These are phyloP conservation scores for Drosophila monieri DNA, from an alignment of 2,888 invertebrate species.

Conservation along the genomic window DNA sequence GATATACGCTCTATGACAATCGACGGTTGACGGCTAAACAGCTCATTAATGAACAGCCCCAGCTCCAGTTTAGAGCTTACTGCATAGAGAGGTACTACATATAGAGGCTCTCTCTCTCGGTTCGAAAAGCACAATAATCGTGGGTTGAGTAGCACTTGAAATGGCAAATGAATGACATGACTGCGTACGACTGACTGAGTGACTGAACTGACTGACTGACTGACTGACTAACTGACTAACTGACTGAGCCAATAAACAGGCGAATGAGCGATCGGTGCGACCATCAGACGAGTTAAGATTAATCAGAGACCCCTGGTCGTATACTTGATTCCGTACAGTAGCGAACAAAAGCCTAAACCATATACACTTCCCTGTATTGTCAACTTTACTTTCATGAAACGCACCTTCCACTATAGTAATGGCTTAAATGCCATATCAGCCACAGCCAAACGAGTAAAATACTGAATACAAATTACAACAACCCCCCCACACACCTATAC, in stretches of 20 bases:
- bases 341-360: constrained; percentile 29
- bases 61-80: constrained; percentile 69
- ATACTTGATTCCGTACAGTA: constrained; percentile 56
- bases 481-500: constrained; percentile 18
- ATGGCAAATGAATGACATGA: constrained; percentile 76
- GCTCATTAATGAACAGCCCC: constrained; percentile 69
- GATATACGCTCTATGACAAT: constrained; percentile 48
- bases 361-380: background rate
- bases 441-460: constrained; percentile 49
- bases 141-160: constrained; percentile 72
- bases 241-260: constrained; percentile 30
- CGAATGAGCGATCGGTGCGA: constrained; percentile 31
- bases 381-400: constrained; percentile 12
- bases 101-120: background rate
- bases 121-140: constrained; percentile 45
- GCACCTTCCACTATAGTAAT: constrained; percentile 49
- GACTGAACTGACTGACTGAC: constrained; percentile 21
- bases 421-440: constrained; percentile 79
- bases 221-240: no score
- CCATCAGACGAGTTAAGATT: constrained; percentile 71
- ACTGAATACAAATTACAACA: constrained; percentile 75
- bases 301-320: constrained; percentile 67
- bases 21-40: constrained; percentile 71
- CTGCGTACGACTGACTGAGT: constrained; percentile 58
- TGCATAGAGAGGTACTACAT: constrained; percentile 12